A percentile compares a stretch with the other conserved stretches of the same genome.
These are phyloP conservation scores for Acanthopleura granulata DNA, from an alignment of 2,888 invertebrate genomes.

Conservation along the genomic window DNA sequence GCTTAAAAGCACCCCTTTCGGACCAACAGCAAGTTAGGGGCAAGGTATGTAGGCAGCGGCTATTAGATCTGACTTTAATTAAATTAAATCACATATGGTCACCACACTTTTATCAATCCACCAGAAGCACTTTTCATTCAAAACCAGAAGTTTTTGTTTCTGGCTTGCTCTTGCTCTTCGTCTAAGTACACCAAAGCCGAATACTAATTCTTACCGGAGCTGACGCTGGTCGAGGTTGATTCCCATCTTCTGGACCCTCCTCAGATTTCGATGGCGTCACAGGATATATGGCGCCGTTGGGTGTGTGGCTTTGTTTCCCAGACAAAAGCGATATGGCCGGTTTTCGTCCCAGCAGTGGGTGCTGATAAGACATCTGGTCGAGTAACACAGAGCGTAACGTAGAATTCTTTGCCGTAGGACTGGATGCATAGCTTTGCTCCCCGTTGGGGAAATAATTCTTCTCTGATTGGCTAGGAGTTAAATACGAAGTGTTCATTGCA, in stretches of 20 bases:
- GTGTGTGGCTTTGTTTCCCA: constrained; percentile 27
- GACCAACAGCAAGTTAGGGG: no score
- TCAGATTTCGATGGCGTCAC: constrained; percentile 63
- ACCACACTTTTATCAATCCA: no score
- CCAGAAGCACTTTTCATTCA: background rate
- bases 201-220: constrained; percentile 30
- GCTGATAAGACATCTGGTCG: background rate
- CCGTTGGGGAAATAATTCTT: background rate
- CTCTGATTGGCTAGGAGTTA: background rate
- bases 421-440: background rate
- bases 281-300: constrained; percentile 57
- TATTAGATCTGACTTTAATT: no score
- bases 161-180: no score
- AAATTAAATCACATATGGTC: no score
- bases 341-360: background rate
- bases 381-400: constrained; percentile 2
- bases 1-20: no score
- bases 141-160: no score
- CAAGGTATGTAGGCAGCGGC: no score
- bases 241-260: constrained; percentile 41
- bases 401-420: background rate
- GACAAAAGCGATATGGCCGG: background rate
- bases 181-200: no score
- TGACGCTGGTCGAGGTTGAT: constrained; percentile 33
- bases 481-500: background rate